phyloP scores from a whole-genome alignment of 2,797 vertebrate species.

The Catostomus latipinnis region DNA sequence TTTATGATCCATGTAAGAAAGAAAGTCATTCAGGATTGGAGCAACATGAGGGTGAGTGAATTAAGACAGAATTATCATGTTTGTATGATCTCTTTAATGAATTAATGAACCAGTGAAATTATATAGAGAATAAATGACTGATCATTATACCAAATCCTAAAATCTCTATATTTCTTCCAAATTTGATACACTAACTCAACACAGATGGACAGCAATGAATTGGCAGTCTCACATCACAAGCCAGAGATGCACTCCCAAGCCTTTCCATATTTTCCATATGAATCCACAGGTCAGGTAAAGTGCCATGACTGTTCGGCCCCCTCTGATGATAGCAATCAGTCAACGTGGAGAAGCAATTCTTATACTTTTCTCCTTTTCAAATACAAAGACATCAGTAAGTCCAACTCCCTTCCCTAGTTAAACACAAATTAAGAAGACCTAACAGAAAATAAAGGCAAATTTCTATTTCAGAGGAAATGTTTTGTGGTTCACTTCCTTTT shows the following conservation, averaged over 20 bases:
- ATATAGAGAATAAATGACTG: neutral
- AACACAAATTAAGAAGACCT: conserved; percentile 68
- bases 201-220: conserved; percentile 21
- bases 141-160: neutral
- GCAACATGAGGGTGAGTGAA: too few relatives aligned
- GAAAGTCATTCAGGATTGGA: too few relatives aligned
- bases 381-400: conserved; percentile 49
- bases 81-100: too few relatives aligned
- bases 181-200: neutral
- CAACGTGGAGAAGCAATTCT: conserved; percentile 14
- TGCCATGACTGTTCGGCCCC: conserved; percentile 28
- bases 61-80: too few relatives aligned
- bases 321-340: conserved; percentile 38
- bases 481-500: conserved; percentile 31
- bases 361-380: conserved; percentile 35
- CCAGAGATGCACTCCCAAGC: conserved; percentile 11
- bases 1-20: too few relatives aligned
- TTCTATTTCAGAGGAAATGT: conserved; percentile 65
- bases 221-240: conserved; percentile 1
- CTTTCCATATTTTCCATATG: conserved; percentile 30
- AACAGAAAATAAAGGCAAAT: conserved; percentile 62
- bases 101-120: neutral
- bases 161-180: neutral
- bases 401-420: conserved; percentile 58
- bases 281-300: conserved; percentile 45